Base-by-base conservation (phyloP, 2,888 invertebrate genomes). In the Drosophila mayaguana region DNA sequence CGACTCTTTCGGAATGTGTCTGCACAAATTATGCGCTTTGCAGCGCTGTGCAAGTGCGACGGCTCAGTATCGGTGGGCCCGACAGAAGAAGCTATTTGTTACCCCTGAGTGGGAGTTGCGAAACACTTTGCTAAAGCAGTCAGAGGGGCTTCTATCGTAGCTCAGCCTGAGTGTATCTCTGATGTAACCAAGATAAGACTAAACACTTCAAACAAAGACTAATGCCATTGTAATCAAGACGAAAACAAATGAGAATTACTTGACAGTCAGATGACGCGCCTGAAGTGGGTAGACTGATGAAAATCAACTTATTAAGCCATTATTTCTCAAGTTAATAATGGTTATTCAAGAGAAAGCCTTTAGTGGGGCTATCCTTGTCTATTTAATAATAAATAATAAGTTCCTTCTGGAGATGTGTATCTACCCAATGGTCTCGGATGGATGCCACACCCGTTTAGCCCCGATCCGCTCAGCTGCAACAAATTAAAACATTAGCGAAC, bases 401-500 rank as follows among this genome's bases (percentile, higher is more conserved):
- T 50, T 11, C 40, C 20, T 14, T 18, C 4, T 34, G 28, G 6
- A 53, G 22, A n/a, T 18, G 43, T 32, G 16, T n/a, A 46, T 28
- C 40, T 16, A 28, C 28, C 22, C 11, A 38, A 25, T 7, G 22
- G 16, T 25, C 32, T 34, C 46, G 9, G 11, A 38, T 42, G 32
- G n/a, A 8, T 28, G 22, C 36, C 63, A 42, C 70, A 70, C 70
- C 56, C 57, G 53, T 53, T 55, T n/a, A 54, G 36, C 36, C 48
- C n/a, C 25, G 22, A 51, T 38, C 36, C 46, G 54, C 18, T 48
- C 43, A 20, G 51, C 63, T 55, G 56, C 70, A 65, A 61, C 63
- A 79, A 78, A 88, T 84, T 81, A 86, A 84, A 88, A 79, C 83
- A 84, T 84, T 88, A 74, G 80, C 69, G 32, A 69, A 67, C 45